Conservation (phyloP, 1,140 invertebrate species). For the Ptiloglossa arizonensis region DNA sequence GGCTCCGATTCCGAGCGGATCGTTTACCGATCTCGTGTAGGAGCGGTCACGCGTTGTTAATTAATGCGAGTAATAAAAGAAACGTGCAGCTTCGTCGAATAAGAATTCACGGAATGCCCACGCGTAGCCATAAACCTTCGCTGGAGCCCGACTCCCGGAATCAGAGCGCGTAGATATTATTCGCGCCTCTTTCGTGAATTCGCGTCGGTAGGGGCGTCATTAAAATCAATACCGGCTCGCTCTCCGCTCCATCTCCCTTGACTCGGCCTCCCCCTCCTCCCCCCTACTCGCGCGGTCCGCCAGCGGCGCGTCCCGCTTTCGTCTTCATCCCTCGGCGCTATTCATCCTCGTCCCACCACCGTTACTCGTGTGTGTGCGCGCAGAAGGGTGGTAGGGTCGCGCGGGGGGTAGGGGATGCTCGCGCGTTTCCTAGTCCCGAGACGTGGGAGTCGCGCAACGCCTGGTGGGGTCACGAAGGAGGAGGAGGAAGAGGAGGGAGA, state of each 20-base stretch:
- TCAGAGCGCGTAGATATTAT: slow-evolving; percentile 75
- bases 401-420: slow-evolving; percentile 52
- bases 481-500: slow-evolving; percentile 35
- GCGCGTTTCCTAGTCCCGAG: slow-evolving; percentile 37
- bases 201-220: slow-evolving; percentile 77
- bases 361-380: neutral
- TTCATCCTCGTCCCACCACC: slow-evolving; percentile 52
- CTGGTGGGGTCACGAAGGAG: slow-evolving; percentile 47
- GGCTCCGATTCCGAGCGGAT: too few species aligned
- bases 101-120: neutral
- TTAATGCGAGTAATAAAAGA: neutral
- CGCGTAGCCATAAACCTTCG: slow-evolving; percentile 1
- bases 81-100: too few species aligned
- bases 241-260: slow-evolving; percentile 69
- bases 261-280: slow-evolving; percentile 44
- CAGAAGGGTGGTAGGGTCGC: slow-evolving; percentile 20
- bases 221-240: slow-evolving; percentile 81
- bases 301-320: slow-evolving; percentile 20
- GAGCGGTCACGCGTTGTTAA: too few species aligned
- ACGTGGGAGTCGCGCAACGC: slow-evolving; percentile 43
- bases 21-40: too few species aligned
- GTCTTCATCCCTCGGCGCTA: slow-evolving; percentile 40
- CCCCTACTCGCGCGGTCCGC: slow-evolving; percentile 16
- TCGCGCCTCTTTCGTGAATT: slow-evolving; percentile 77
- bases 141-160: slow-evolving; percentile 46